Evolutionary conservation across 1,140 invertebrate genomes (phyloP), one percentile per base, ranked within the genome.

Genomic region (Caenorhabditis inopinata): DNA sequence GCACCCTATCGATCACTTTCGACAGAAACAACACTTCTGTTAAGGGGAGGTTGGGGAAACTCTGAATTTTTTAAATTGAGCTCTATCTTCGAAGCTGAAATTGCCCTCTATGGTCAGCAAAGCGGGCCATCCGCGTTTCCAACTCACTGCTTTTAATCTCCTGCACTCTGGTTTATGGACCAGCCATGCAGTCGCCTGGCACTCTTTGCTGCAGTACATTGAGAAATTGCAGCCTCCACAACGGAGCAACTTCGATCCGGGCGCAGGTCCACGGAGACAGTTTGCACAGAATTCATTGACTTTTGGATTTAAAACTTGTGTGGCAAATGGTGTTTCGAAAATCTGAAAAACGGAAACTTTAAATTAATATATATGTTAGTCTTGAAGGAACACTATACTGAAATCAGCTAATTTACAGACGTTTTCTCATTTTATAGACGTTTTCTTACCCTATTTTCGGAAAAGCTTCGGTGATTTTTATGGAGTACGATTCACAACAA

Each of bases 1-100:
- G 35, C 3, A 83, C 49, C 9, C 81, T 76, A 75, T 86, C 85
- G 27, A 86, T 80, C 18, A 86, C 47, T 35, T 85, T 84, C 25
- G 85, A 84, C 25, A 87, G 49, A 42, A 86, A 86, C 14, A 86
- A 51, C 16, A 86, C 85, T 51, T 86, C 85, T 42, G 84, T 86
- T 32, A 86, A 32, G 9, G 85, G 85, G 38, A 86, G 84, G 42
- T 86, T 86, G 3, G 85, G 85, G 46, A 87, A 86, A 12, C 45
- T 79, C 27, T 81, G 6, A 9, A 51, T 18, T 79, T n/a, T 77
- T 3, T 48, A 47, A 9, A 32, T 25, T 12, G 16, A 49, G 18
- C 21, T 62, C 14, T n/a, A 35, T 47, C 29, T 45, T 49, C 45
- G 7, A n/a, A n/a, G n/a, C n/a, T n/a, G n/a, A n/a, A n/a, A n/a